phyloP scores from a whole-genome alignment of 1,140 invertebrate species.

The Stegodyphus mimosarum region DNA sequence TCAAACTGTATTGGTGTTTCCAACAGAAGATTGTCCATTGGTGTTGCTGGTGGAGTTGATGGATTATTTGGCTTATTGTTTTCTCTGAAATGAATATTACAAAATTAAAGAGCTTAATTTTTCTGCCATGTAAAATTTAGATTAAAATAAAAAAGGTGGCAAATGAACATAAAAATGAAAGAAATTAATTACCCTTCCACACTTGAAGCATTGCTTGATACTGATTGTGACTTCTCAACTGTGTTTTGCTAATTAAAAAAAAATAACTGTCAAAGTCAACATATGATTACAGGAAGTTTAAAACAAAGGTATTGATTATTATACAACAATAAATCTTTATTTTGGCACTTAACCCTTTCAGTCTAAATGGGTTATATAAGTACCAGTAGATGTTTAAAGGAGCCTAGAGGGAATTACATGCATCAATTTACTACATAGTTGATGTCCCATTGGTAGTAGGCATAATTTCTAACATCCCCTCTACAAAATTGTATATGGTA shows the following conservation, averaged over 20 bases:
- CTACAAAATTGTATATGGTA: too few species aligned
- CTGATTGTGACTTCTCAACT: constrained; percentile 43
- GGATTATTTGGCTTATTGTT: neutral
- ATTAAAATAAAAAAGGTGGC: neutral
- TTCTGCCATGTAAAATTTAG: neutral
- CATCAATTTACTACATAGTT: too few species aligned
- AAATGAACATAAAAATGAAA: neutral
- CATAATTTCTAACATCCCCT: too few species aligned
- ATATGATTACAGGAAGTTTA: too few species aligned
- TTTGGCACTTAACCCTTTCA: too few species aligned
- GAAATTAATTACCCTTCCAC: constrained; percentile 28
- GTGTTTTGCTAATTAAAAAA: constrained; percentile 39
- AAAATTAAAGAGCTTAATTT: neutral
- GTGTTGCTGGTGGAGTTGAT: constrained; percentile 37
- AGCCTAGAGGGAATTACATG: too few species aligned
- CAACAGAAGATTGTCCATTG: constrained; percentile 49
- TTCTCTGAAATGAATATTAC: constrained; percentile 13
- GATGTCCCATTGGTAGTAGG: too few species aligned
- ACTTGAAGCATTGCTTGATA: constrained; percentile 41
- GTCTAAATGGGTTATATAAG: too few species aligned
- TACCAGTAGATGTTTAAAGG: too few species aligned
- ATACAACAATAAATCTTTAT: too few species aligned
- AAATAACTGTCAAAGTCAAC: neutral
- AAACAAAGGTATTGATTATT: too few species aligned
- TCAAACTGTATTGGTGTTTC: constrained; percentile 61